Base-by-base conservation (phyloP, 2,888 invertebrate genomes). In the Orchestes rusci region DNA sequence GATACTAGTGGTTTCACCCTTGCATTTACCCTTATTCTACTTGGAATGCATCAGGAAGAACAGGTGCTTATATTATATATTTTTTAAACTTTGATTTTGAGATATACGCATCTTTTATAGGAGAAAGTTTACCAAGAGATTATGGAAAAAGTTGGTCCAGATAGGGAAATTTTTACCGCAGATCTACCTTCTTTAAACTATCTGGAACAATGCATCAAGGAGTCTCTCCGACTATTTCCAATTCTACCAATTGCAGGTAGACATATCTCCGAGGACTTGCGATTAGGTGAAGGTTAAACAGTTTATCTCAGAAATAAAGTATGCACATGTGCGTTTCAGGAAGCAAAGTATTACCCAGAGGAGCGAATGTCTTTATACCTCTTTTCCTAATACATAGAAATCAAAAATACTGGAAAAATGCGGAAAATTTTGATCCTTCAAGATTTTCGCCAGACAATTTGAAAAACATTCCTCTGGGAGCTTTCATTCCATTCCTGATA, bases 391-490 rank as follows among this genome's bases (percentile, higher is more conserved):
- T 36, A 13, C 36, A 36, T 23, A 19, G 36, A 5, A 36, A 20
- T 36, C 13, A 36, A 23, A 15, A 12, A 36, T 36, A 36, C 23
- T 36, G 36, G 36, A 10, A 17, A 3, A 15, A 36, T 12, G 20
- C 36, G 4, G 36, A 36, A 19, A 3, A 4, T 2, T 36, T 36
- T 23, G 8, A 36, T 15, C 36, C 36, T n/a, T 17, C 18, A 10
- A 36, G 36, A 18, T 36, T 36, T 36, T 23, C 36, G 2, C n/a
- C 36, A 2, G n/a, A 23, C 19, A 33, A 33, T 33, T n/a, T 33
- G 3, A 19, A 36, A 20, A 23, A 36, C 10, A 36, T 36, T 19
- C 20, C 16, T 7, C 10, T 12, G 1, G 36, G 36, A 19, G 16
- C 20, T 2, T 36, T 20, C 15, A 20, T 36, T 10, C 36, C 36